Conservation (phyloP, 2,113 vertebrate genomes). For the Cynopterus brachyotis region DNA sequence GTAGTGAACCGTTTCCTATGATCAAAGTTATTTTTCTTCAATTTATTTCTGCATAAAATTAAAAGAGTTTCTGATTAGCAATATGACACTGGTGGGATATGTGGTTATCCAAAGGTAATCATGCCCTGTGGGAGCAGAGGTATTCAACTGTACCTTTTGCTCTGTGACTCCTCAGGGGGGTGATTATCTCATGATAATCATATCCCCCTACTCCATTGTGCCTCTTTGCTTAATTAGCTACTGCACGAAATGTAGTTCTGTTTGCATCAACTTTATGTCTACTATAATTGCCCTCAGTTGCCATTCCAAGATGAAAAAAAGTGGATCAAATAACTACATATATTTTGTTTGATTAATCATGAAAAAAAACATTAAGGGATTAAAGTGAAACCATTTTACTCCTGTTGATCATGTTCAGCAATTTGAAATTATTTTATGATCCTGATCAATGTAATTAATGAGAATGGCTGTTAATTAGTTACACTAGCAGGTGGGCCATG, state of each 20-base stretch:
- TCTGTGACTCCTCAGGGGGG: conserved; percentile 70
- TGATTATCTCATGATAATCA: conserved; percentile 78
- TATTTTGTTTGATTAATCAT: conserved; percentile 87
- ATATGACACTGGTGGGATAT: conserved; percentile 5
- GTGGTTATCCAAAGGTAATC: conserved; percentile 69
- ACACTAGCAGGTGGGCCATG: conserved; percentile 84
- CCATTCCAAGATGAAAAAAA: conserved; percentile 78
- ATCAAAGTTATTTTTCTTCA: conserved; percentile 57
- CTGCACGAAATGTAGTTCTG: conserved; percentile 78
- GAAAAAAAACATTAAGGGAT: conserved; percentile 86
- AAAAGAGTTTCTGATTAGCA: conserved; percentile 69
- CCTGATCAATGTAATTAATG: conserved; percentile 89
- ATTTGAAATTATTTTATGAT: conserved; percentile 87
- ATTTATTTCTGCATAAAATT: conserved; percentile 63
- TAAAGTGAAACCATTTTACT: conserved; percentile 85
- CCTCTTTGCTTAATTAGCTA: conserved; percentile 83
- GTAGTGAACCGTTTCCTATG: conserved; percentile 45
- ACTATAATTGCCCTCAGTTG: conserved; percentile 81
- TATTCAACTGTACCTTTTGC: conserved; percentile 49
- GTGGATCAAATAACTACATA: conserved; percentile 82
- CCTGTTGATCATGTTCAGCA: conserved; percentile 84
- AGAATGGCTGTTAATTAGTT: conserved; percentile 87
- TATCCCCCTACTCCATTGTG: conserved; percentile 51
- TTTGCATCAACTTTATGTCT: conserved; percentile 82
- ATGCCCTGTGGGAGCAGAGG: conserved; percentile 71